A percentile compares a stretch with the other conserved stretches of the same genome.
phyloP scores from a whole-genome alignment of 2,113 vertebrate species.

The Eidolon helvum region DNA sequence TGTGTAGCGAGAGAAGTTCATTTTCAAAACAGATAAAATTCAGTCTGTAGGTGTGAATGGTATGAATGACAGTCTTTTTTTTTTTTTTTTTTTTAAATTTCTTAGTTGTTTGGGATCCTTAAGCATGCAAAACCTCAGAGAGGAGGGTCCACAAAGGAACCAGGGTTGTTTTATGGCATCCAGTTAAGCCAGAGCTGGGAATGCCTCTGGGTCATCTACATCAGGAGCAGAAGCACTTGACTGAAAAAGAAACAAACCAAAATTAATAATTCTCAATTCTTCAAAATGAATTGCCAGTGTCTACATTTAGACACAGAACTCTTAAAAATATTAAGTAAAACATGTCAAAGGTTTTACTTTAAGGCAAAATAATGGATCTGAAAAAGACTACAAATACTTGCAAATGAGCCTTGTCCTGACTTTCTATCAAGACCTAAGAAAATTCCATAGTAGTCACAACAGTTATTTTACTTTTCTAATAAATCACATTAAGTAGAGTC shows the following conservation, averaged over 20 bases:
- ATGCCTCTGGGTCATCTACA: conserved; percentile 99
- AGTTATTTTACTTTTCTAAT: not conserved
- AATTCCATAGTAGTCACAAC: not conserved
- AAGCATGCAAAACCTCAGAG: conserved; percentile 99
- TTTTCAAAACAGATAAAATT: conserved; percentile 97
- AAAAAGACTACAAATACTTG: not conserved
- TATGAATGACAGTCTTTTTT: conserved; percentile 95
- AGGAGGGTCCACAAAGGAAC: conserved; percentile 90
- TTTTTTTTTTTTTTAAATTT: conserved; percentile 85
- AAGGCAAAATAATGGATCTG: not conserved
- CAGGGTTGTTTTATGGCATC: conserved; percentile 88
- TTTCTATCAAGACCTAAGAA: not conserved
- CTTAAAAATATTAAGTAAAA: conserved; percentile 12
- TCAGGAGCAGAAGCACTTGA: conserved; percentile 96
- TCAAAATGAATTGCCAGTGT: not conserved
- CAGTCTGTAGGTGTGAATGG: conserved; percentile 96
- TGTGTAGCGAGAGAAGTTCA: conserved; percentile 99
- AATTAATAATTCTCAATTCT: conserved; percentile 13
- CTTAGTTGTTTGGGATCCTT: conserved; percentile 96
- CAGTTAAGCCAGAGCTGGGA: conserved; percentile 96
- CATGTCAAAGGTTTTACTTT: not conserved
- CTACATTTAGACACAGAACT: not conserved
- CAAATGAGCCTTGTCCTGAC: not conserved
- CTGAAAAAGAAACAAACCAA: conserved; percentile 82
- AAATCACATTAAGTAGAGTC: not conserved